Percentiles rank a stretch among this genome's conserved stretches.
phyloP scores from a whole-genome alignment of 2,888 invertebrate species.

The Onchidella celtica region DNA sequence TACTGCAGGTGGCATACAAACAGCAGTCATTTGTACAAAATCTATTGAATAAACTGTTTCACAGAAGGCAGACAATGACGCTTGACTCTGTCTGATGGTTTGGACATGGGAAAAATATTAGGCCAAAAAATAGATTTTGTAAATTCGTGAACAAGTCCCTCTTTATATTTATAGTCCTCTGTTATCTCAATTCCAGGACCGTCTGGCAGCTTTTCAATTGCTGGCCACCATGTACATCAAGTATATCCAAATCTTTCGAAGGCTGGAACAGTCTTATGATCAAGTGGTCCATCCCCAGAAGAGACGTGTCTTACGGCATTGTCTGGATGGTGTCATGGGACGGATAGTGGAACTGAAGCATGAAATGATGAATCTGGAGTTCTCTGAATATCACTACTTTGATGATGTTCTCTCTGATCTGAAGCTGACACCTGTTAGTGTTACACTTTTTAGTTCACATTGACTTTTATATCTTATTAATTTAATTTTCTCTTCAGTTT shows the following conservation, averaged over 20 bases:
- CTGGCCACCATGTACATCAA: slow-evolving; percentile 86
- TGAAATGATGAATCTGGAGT: slow-evolving; percentile 91
- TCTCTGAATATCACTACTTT: slow-evolving; percentile 92
- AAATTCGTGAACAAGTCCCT: too few relatives aligned
- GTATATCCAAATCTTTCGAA: slow-evolving; percentile 89
- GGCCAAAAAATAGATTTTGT: too few relatives aligned
- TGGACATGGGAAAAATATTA: too few relatives aligned
- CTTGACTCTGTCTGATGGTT: too few relatives aligned
- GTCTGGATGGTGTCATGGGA: slow-evolving; percentile 85
- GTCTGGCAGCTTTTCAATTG: slow-evolving; percentile 78
- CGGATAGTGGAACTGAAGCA: slow-evolving; percentile 92
- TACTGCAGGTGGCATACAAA: too few relatives aligned
- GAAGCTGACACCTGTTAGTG: slow-evolving; percentile 86
- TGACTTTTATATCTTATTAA: too few relatives aligned
- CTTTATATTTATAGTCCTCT: too few relatives aligned
- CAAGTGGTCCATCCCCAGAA: slow-evolving; percentile 97
- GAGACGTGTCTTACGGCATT: slow-evolving; percentile 86
- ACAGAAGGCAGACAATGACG: too few relatives aligned
- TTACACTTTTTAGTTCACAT: neutral
- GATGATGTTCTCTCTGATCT: slow-evolving; percentile 89
- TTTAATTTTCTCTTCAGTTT: too few relatives aligned
- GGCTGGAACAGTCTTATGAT: slow-evolving; percentile 91
- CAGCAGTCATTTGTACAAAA: too few relatives aligned
- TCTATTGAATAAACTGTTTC: too few relatives aligned
- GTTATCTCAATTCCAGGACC: slow-evolving; percentile 79